Percentiles rank a stretch among this genome's conserved stretches.
These are phyloP conservation scores for Leptopilina clavipes DNA, from an alignment of 1,140 invertebrate genomes.

Conservation along the genomic window DNA sequence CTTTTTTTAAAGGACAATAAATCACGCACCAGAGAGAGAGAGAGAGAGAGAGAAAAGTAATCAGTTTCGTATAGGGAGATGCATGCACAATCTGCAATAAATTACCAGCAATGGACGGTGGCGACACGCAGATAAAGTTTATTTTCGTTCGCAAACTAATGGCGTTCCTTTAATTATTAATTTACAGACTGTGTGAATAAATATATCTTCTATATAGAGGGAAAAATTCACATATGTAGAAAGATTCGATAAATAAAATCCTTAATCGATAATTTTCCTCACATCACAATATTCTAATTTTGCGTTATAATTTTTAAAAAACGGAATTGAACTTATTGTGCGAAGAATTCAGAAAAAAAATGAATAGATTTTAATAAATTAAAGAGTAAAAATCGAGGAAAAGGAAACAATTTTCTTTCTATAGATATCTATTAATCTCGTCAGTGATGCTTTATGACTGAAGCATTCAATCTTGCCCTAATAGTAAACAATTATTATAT, in stretches of 20 bases:
- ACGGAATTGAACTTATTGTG: too few relatives aligned
- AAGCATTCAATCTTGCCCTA: too few relatives aligned
- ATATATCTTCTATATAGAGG: neutral
- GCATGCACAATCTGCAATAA: conserved; percentile 12
- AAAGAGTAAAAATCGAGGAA: too few relatives aligned
- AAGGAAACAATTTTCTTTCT: too few relatives aligned
- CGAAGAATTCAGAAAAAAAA: too few relatives aligned
- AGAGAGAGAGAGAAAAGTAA: neutral
- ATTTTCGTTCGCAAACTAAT: conserved; percentile 28
- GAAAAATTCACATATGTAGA: neutral
- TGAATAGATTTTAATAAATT: too few relatives aligned
- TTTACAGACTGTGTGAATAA: conserved; percentile 34
- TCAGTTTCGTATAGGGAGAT: conserved; percentile 28
- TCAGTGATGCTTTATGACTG: too few relatives aligned
- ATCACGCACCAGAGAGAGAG: neutral
- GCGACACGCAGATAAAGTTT: conserved; percentile 34
- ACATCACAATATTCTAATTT: too few relatives aligned
- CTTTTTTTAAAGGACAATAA: conserved; percentile 23
- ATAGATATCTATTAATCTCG: too few relatives aligned
- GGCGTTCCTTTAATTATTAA: conserved; percentile 34
- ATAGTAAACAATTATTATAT: too few relatives aligned
- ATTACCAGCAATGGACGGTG: conserved; percentile 15
- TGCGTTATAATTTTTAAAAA: too few relatives aligned
- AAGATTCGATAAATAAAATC: conserved; percentile 8
- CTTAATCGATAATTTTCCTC: conserved; percentile 18